Percentiles rank a stretch among this genome's conserved stretches.
These are phyloP conservation scores for Amphiduros pacificus DNA, from an alignment of 2,888 invertebrate species.

Conservation along the genomic window DNA sequence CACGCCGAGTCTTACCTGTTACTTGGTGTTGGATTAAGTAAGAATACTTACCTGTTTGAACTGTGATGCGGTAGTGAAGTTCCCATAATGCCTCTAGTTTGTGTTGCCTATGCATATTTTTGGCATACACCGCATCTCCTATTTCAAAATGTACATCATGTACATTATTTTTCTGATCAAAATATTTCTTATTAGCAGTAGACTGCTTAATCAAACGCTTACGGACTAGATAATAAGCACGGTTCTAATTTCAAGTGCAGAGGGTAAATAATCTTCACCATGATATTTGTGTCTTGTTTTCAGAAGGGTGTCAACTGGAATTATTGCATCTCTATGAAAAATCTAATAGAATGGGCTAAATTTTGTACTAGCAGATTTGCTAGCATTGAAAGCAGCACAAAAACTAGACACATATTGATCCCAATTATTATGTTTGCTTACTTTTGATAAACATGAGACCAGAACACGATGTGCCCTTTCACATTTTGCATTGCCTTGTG, in stretches of 20 bases:
- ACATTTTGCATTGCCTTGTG: background rate
- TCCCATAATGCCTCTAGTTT: background rate
- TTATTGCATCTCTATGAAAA: background rate
- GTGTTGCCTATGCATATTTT: background rate
- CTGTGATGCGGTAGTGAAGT: background rate
- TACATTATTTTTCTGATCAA: background rate
- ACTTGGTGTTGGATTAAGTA: background rate
- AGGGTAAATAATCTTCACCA: background rate
- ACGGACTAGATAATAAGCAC: background rate
- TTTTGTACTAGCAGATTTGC: background rate
- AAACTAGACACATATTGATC: background rate
- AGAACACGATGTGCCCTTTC: background rate
- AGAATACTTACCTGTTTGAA: background rate
- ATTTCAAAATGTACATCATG: background rate
- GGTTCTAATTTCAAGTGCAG: background rate
- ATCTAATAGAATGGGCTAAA: background rate
- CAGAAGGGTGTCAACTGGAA: background rate
- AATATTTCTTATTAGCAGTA: background rate
- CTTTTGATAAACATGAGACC: background rate
- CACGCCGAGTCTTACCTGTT: background rate
- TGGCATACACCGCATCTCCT: background rate
- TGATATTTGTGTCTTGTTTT: background rate
- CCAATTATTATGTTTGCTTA: background rate
- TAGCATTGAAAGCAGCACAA: background rate
- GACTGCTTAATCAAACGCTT: background rate